Conservation (phyloP, 2,888 invertebrate genomes). For the Flexamia atlantica region DNA sequence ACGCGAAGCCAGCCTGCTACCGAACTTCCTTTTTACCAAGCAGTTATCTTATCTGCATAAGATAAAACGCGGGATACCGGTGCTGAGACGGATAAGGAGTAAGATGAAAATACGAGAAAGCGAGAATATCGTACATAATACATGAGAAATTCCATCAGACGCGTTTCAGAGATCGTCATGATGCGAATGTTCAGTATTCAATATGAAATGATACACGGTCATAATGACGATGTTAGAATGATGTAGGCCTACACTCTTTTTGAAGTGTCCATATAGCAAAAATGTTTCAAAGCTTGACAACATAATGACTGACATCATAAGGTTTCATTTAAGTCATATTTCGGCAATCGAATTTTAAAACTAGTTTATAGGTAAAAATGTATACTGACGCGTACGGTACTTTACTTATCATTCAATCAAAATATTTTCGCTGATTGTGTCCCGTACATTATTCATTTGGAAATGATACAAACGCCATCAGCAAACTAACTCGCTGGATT, state of each 20-base stretch:
- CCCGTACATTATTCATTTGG: too few species aligned
- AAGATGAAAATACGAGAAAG: background rate
- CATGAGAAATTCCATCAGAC: slow-evolving; percentile 17
- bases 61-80: slow-evolving; percentile 27
- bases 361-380: too few species aligned
- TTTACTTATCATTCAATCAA: too few species aligned
- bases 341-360: too few species aligned
- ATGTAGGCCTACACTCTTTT: background rate
- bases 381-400: too few species aligned
- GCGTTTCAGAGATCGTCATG: background rate
- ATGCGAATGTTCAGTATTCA: background rate
- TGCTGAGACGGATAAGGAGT: background rate
- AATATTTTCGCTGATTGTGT: too few species aligned
- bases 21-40: background rate
- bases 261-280: too few species aligned
- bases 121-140: slow-evolving; percentile 26
- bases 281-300: too few species aligned
- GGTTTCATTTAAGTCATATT: too few species aligned
- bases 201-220: background rate
- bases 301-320: too few species aligned
- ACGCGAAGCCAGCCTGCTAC: background rate
- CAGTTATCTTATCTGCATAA: background rate
- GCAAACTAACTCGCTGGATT: too few species aligned
- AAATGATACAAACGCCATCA: too few species aligned
- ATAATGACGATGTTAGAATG: background rate